A percentile compares a stretch with the other conserved stretches of the same genome.
Conservation (phyloP, 30 jellyfish, hydroid and myxozoan genomes). For the Clytia hemisphaerica region DNA sequence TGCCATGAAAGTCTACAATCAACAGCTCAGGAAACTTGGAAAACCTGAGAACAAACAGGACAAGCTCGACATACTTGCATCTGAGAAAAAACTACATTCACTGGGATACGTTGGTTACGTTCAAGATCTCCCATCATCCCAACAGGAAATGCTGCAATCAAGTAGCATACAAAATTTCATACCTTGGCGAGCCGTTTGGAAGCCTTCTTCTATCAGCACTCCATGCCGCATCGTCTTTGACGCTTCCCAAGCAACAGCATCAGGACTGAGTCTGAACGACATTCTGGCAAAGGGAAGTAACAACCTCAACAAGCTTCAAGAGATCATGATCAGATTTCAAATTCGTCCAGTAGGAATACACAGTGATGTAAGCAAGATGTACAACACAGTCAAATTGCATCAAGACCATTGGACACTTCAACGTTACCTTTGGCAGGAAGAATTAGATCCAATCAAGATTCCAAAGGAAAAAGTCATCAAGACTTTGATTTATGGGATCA, state of each 20-base stretch:
- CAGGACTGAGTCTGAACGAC: background rate
- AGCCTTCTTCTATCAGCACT: background rate
- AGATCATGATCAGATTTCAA: background rate
- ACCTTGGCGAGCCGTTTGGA: background rate
- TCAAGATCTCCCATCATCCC: background rate
- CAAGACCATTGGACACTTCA: too few species aligned
- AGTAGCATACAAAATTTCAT: background rate
- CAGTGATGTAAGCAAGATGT: conserved; percentile 2
- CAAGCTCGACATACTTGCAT: background rate
- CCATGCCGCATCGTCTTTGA: too few species aligned
- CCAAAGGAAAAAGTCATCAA: too few species aligned
- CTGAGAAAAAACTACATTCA: background rate
- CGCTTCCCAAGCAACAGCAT: too few species aligned
- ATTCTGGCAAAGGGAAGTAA: too few species aligned
- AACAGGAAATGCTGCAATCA: background rate
- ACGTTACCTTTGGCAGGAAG: too few species aligned
- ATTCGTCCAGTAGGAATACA: too few species aligned
- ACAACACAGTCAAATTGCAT: too few species aligned
- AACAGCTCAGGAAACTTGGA: background rate
- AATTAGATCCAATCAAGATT: conserved; percentile 8
- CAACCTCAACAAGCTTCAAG: too few species aligned
- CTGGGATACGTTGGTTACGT: background rate
- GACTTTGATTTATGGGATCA: background rate
- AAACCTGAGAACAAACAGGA: background rate
- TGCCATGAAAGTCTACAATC: background rate